Percentiles rank a stretch among this genome's conserved stretches.
Conservation (phyloP, 1,140 invertebrate genomes). For the Drosophila watanabei region DNA sequence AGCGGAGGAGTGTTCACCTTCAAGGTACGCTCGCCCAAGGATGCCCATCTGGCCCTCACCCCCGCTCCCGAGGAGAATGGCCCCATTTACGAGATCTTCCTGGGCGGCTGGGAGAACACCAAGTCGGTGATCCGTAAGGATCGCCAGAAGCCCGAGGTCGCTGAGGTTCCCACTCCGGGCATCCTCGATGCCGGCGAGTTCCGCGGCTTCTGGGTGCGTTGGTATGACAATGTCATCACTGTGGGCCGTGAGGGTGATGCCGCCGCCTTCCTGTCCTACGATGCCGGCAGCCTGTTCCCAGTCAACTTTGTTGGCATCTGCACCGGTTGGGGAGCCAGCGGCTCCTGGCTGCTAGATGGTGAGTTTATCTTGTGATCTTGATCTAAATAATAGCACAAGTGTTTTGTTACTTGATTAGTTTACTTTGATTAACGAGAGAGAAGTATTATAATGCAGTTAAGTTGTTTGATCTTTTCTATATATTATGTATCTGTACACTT, state of each 20-base stretch:
- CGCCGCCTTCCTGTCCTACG: constrained; percentile 90
- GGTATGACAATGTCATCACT: constrained; percentile 88
- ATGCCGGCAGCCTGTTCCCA: constrained; percentile 89
- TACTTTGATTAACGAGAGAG: neutral
- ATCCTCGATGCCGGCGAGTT: constrained; percentile 90
- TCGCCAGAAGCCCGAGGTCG: constrained; percentile 91
- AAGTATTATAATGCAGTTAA: neutral
- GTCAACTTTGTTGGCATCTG: constrained; percentile 92
- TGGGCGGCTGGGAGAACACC: constrained; percentile 93
- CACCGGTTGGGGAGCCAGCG: constrained; percentile 93
- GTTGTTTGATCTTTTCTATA: neutral
- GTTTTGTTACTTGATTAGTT: constrained; percentile 12
- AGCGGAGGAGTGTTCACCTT: constrained; percentile 90
- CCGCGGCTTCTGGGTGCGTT: constrained; percentile 94
- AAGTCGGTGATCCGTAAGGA: constrained; percentile 94
- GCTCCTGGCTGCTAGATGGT: constrained; percentile 94
- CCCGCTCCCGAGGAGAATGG: constrained; percentile 88
- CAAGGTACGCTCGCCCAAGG: constrained; percentile 90
- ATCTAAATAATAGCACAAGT: constrained; percentile 6
- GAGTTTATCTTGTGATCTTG: constrained; percentile 56
- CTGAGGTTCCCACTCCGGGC: constrained; percentile 89
- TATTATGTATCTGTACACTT: neutral
- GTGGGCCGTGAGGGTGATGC: constrained; percentile 87
- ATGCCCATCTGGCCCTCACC: constrained; percentile 93
- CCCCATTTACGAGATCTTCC: constrained; percentile 93